A percentile compares a stretch with the other conserved stretches of the same genome.
Evolutionary conservation across 2,113 vertebrate genomes (phyloP).

Genomic region (Xiphophorus maculatus): DNA sequence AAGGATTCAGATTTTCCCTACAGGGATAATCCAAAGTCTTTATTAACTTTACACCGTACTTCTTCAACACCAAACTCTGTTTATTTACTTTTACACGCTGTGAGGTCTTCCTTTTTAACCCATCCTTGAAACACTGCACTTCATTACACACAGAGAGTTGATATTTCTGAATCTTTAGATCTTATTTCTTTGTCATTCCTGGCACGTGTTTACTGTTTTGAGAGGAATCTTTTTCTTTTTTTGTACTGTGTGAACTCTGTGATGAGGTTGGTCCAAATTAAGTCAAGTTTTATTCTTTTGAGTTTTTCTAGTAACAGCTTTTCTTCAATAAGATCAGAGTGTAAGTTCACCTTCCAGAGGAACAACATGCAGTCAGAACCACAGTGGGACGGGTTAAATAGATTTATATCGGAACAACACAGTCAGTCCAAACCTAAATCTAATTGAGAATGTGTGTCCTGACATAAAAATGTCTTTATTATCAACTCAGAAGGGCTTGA

Average conservation of each 20-base stretch:
- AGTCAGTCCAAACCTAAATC: not conserved
- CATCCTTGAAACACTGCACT: constrained; percentile 2
- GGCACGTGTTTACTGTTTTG: not conserved
- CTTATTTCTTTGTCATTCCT: not conserved
- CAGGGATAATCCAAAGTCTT: constrained; percentile 38
- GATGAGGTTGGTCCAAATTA: not conserved
- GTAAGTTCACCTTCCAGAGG: too few species aligned
- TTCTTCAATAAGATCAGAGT: not conserved
- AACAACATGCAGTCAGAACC: not conserved
- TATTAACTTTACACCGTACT: constrained; percentile 30
- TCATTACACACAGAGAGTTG: not conserved
- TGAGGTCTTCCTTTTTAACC: constrained; percentile 4
- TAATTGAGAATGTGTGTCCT: not conserved
- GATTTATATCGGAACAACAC: not conserved
- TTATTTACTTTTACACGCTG: constrained; percentile 6
- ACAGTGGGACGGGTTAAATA: not conserved
- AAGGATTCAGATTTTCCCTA: constrained; percentile 32
- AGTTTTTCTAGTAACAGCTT: not conserved
- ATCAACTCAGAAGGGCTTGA: not conserved
- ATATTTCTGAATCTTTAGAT: not conserved
- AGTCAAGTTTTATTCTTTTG: not conserved
- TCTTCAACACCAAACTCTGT: constrained; percentile 15
- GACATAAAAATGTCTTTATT: not conserved
- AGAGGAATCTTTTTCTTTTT: not conserved
- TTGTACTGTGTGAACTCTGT: not conserved